Base-by-base conservation (phyloP, 2,797 vertebrate species). In the Eleutherodactylus coqui region DNA sequence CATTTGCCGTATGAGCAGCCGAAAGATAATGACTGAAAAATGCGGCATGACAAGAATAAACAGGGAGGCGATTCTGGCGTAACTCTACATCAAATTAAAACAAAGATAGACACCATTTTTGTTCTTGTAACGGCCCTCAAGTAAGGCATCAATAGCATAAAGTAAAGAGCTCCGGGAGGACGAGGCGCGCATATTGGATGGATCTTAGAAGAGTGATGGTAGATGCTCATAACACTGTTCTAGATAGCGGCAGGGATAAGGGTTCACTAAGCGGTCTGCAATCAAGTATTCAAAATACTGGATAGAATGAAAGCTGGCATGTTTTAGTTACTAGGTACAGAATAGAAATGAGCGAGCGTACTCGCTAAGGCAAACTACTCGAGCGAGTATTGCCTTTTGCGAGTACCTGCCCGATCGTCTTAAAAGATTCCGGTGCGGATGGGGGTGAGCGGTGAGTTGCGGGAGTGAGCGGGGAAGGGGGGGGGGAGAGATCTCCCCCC, bases 1-100 rank as follows among this genome's bases (percentile, higher is more conserved):
- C 51, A 90, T 91, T 91, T 91, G 77, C 60, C 67, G 43, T 75
- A 64, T n/a, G 7, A 85, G 62, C 86, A 91, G 86, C 53, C 81
- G 76, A 34, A 90, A 88, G 84, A 84, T 72, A 91, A 89, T 87
- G 89, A 89, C 51, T 76, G n/a, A 47, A 36, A 87, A 78, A 87
- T 85, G 83, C 67, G 38, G 82, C 80, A 73, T 75, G 58, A 82
- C 76, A 80, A 79, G 45, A 82, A 69, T 88, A 87, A 79, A 90
- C 79, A 73, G 24, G 17, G 85, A 90, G 89, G 82, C 53, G 0
- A 19, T 79, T 90, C 43, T 75, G 89, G 53, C 72, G 62, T 8
- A 83, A 86, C 27, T 45, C 76, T 41, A 72, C 55, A 87, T 84
- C 86, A 84, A 84, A 87, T 87, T 84, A 84, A 84, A 53, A 80